A percentile compares a stretch with the other conserved stretches of the same genome.
Evolutionary conservation across 2,113 vertebrate genomes (phyloP).

Genomic region (Phalacrocorax pelagicus): DNA sequence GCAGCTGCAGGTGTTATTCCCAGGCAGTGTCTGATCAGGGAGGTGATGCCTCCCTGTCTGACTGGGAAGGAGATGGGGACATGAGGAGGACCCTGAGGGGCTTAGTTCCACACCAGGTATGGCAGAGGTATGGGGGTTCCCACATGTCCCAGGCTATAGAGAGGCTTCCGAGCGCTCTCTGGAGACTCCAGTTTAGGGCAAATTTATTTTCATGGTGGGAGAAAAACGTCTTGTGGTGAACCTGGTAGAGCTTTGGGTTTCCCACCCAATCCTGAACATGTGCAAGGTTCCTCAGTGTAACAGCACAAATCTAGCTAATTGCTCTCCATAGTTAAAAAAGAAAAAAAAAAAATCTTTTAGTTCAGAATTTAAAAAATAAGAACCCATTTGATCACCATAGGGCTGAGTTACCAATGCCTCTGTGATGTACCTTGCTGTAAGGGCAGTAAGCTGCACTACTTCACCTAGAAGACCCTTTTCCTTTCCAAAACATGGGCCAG

Average conservation of each 20-base stretch:
- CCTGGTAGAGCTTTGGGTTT: background rate
- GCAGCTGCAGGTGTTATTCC: background rate
- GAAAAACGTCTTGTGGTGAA: background rate
- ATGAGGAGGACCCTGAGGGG: background rate
- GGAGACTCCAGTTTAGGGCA: background rate
- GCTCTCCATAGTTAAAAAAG: background rate
- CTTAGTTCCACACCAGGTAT: rapidly evolving
- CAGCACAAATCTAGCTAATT: background rate
- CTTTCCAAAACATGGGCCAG: background rate
- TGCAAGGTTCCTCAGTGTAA: background rate
- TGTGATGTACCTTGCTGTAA: background rate
- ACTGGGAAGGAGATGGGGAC: background rate
- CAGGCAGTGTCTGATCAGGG: too few relatives aligned
- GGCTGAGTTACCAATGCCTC: background rate
- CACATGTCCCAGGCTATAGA: background rate
- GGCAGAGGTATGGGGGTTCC: background rate
- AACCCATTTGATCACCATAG: background rate
- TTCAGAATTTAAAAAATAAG: background rate
- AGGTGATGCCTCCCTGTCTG: too few relatives aligned
- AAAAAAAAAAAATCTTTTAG: background rate
- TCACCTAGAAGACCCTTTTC: background rate
- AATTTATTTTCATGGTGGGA: background rate
- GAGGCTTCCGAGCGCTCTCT: background rate
- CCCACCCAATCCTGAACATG: background rate
- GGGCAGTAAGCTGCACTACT: background rate